Conservation (phyloP, 1,140 invertebrate species). For the Diplogasteroides magnus region DNA sequence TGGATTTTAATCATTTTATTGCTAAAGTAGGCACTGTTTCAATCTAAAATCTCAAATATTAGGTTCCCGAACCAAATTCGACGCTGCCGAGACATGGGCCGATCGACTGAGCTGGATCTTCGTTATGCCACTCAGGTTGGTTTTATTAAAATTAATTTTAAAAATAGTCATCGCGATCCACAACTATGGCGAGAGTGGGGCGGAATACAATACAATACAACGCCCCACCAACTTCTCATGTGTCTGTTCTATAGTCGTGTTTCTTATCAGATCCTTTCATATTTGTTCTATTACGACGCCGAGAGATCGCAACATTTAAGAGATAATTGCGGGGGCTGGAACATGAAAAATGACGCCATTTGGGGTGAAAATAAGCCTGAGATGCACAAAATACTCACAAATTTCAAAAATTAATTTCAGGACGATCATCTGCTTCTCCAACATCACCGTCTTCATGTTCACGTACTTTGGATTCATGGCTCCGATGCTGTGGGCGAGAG, state of each 20-base stretch:
- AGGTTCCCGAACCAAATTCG: not conserved
- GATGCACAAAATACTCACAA: not conserved
- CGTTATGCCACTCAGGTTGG: not conserved
- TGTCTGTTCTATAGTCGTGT: not conserved
- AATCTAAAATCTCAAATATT: not conserved
- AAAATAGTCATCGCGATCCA: too few species aligned
- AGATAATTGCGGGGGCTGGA: not conserved
- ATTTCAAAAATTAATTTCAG: conserved; percentile 37
- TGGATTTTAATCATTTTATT: not conserved
- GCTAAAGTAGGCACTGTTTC: not conserved
- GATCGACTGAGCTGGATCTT: not conserved
- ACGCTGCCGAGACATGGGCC: not conserved
- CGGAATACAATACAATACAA: not conserved
- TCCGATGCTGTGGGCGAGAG: conserved; percentile 42
- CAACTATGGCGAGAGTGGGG: not conserved
- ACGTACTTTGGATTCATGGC: conserved; percentile 55
- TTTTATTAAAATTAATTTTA: too few species aligned
- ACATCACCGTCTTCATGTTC: conserved; percentile 48
- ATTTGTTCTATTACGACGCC: too few species aligned
- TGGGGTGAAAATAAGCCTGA: not conserved
- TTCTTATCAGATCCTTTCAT: too few species aligned
- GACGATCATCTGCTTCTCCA: conserved; percentile 40
- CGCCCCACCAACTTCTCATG: not conserved
- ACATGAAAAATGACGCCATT: not conserved
- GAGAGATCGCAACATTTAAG: not conserved